Evolutionary conservation across 2,888 invertebrate genomes (phyloP).

Genomic region (Hipparchia semele): DNA sequence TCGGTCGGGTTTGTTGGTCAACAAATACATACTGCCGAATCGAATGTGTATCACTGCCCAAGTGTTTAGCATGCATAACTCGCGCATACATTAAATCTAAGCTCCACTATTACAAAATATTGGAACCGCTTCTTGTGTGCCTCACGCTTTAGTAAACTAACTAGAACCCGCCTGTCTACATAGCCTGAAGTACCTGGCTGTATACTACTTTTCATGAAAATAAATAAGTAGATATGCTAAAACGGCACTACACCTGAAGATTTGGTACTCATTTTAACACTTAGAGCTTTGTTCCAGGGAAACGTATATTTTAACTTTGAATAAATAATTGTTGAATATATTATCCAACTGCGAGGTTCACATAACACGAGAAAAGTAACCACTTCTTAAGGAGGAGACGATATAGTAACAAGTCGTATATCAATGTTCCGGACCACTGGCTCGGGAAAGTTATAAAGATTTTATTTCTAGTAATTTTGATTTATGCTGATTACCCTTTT

Average conservation of each 20-base stretch:
- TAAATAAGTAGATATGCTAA: conserved; percentile 17
- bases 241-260: conserved; percentile 14
- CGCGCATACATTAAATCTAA: no score
- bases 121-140: no score
- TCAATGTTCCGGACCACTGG: conserved; percentile 3
- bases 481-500: not conserved
- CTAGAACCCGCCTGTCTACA: no score
- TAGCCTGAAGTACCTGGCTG: not conserved
- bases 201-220: not conserved
- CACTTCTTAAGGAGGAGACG: not conserved
- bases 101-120: no score
- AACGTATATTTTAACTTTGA: conserved; percentile 38
- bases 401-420: not conserved
- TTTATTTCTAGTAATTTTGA: no score
- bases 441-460: not conserved
- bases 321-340: conserved; percentile 42
- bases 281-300: conserved; percentile 27
- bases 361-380: not conserved
- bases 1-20: no score
- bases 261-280: conserved; percentile 27
- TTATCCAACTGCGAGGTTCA: conserved; percentile 23
- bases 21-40: no score
- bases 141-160: no score
- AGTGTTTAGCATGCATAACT: no score
- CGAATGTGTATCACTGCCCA: no score